phyloP scores from a whole-genome alignment of 2,888 invertebrate genomes.

The Dusona sp. region DNA sequence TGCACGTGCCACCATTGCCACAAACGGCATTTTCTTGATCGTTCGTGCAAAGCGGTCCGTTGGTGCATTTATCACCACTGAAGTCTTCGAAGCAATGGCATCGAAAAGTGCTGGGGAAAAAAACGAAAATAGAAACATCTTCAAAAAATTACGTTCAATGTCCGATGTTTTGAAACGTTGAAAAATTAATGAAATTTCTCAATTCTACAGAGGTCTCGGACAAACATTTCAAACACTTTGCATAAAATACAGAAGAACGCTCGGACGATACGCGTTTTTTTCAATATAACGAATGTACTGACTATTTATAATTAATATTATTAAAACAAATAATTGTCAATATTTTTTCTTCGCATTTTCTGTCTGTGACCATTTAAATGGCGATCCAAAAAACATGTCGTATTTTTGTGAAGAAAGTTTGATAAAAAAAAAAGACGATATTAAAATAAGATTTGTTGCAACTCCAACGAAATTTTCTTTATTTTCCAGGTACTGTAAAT shows the following conservation, averaged over 20 bases:
- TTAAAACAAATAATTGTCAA: too few relatives aligned
- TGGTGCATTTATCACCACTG: constrained; percentile 91
- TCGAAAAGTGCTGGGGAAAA: constrained; percentile 88
- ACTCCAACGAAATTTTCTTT: too few relatives aligned
- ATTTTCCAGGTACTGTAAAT: too few relatives aligned
- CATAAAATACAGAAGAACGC: too few relatives aligned
- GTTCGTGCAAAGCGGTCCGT: constrained; percentile 92
- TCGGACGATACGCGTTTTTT: too few relatives aligned
- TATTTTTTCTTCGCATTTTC: too few relatives aligned
- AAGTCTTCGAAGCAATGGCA: constrained; percentile 94
- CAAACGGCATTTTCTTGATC: constrained; percentile 88
- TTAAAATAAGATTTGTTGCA: too few relatives aligned
- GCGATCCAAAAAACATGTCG: too few relatives aligned
- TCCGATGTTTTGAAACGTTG: background rate
- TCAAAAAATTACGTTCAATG: background rate
- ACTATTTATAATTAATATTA: too few relatives aligned
- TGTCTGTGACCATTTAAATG: too few relatives aligned
- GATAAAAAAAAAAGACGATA: background rate
- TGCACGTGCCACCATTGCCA: constrained; percentile 93
- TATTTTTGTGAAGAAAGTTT: too few relatives aligned
- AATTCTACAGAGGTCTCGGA: background rate
- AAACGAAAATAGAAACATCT: constrained; percentile 5
- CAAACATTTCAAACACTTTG: background rate
- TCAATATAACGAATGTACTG: too few relatives aligned
- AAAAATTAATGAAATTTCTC: background rate